These are phyloP conservation scores for Trochalopteron elliotii DNA, from an alignment of 2,113 vertebrate species.

Conservation along the genomic window DNA sequence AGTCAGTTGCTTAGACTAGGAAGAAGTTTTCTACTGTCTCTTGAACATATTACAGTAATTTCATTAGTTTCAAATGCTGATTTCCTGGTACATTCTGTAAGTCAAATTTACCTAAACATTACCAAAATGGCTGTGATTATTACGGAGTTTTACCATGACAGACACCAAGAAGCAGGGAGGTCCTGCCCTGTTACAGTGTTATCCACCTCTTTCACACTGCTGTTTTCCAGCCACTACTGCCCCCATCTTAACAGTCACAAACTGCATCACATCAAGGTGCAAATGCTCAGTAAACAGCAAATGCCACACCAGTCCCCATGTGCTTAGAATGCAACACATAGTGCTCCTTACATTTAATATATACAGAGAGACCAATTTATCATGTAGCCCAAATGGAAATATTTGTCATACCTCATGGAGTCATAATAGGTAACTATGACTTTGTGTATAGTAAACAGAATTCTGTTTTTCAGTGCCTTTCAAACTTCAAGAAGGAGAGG, in stretches of 20 bases:
- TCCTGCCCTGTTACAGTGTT: neutral
- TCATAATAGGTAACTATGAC: neutral
- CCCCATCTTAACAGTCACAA: neutral
- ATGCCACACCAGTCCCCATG: neutral
- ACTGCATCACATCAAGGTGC: accelerated
- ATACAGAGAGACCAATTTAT: neutral
- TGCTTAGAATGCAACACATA: neutral
- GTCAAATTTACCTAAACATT: neutral
- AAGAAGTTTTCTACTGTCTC: neutral
- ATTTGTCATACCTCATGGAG: neutral
- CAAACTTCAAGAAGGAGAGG: slow-evolving; percentile 95
- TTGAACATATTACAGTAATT: neutral
- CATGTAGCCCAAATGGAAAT: neutral
- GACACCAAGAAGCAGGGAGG: neutral
- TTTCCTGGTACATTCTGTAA: neutral
- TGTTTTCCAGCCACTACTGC: neutral
- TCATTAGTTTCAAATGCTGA: neutral
- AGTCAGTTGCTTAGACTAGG: neutral
- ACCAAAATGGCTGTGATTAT: neutral
- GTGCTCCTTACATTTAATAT: neutral
- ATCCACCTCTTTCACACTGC: neutral
- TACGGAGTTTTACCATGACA: neutral
- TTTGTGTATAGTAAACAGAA: neutral
- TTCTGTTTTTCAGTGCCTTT: slow-evolving; percentile 85
- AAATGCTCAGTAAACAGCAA: accelerated